phyloP scores from a whole-genome alignment of 2,113 vertebrate species.

The Pogona vitticeps region DNA sequence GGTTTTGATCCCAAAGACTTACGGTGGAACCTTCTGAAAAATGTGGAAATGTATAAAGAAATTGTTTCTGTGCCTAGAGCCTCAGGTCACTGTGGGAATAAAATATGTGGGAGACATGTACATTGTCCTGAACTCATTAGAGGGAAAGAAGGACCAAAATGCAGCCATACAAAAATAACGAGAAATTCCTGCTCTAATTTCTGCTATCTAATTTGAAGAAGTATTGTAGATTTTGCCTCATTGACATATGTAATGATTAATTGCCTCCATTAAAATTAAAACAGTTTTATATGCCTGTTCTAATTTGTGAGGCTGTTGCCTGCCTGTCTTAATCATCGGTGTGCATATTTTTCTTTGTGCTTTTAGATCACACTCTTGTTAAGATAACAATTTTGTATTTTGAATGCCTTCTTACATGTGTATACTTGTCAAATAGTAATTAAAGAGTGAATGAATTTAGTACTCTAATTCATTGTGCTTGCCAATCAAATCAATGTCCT shows the following conservation, averaged over 20 bases:
- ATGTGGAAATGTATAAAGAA: no score
- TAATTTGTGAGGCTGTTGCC: conserved; percentile 38
- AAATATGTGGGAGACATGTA: background rate
- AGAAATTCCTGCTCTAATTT: background rate
- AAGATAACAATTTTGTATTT: background rate
- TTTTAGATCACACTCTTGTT: conserved; percentile 34
- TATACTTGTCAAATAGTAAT: conserved; percentile 64
- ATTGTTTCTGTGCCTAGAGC: no score
- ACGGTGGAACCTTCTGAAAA: no score
- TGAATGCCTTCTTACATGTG: conserved; percentile 44
- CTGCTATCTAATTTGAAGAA: background rate
- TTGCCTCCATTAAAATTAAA: background rate
- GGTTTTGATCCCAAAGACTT: no score
- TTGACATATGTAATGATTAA: background rate
- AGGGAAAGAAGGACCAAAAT: background rate
- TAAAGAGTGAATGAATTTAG: conserved; percentile 60
- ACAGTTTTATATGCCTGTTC: conserved; percentile 3
- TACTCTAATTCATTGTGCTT: conserved; percentile 70
- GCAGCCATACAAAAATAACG: background rate
- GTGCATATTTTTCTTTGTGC: background rate
- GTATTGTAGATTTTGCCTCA: background rate
- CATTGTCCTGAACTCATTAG: background rate
- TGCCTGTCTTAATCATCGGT: conserved; percentile 27
- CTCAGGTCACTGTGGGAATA: background rate
- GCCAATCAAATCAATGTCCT: conserved; percentile 68